phyloP scores from a whole-genome alignment of 2,113 vertebrate species.

The Scartelaos histophorus region DNA sequence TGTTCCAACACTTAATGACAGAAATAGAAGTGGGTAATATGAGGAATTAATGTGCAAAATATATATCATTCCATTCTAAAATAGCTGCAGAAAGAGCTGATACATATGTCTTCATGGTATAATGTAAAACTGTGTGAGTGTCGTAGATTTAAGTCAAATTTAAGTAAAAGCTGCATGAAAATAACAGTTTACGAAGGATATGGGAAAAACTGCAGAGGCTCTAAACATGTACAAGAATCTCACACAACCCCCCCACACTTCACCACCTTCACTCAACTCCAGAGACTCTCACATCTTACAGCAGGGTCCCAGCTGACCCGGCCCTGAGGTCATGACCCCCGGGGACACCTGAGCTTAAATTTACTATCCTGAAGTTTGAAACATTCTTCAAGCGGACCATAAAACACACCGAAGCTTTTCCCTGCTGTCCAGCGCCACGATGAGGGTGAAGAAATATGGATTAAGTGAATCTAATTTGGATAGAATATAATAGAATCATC shows the following conservation, averaged over 20 bases:
- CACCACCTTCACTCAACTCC: constrained; percentile 40
- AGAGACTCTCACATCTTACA: constrained; percentile 5
- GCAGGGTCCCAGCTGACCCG: constrained; percentile 11
- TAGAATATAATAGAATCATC: background rate
- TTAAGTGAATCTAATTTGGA: no score
- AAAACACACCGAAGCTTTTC: constrained; percentile 14
- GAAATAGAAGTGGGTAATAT: no score
- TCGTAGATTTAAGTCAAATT: no score
- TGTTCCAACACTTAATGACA: no score
- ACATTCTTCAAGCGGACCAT: constrained; percentile 8
- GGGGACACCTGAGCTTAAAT: background rate
- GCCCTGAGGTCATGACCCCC: background rate
- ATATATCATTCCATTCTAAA: no score
- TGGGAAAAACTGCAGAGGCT: background rate
- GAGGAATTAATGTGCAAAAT: no score
- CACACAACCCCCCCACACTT: constrained; percentile 51
- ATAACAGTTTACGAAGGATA: background rate
- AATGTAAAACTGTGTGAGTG: background rate
- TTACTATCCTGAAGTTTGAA: background rate
- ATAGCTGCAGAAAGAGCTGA: no score
- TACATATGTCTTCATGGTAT: background rate
- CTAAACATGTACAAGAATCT: constrained; percentile 24
- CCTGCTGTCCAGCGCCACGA: background rate
- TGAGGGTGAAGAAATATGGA: background rate
- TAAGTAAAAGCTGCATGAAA: no score